A percentile compares a stretch with the other conserved stretches of the same genome.
Conservation (phyloP, 2,113 vertebrate genomes). For the Chloropsis hardwickii region DNA sequence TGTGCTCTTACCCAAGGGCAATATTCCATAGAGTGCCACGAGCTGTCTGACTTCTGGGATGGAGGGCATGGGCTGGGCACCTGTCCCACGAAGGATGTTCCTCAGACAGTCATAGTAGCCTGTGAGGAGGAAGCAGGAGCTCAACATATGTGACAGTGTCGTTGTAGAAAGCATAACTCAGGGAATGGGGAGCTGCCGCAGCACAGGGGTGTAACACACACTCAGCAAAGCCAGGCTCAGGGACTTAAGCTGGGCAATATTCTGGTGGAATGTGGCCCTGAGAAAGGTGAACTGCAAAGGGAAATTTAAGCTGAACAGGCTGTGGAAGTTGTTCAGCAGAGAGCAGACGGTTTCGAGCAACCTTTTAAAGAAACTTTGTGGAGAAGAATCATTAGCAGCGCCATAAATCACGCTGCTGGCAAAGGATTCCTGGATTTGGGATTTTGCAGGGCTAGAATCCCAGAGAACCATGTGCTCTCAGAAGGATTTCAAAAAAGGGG, state of each 20-base stretch:
- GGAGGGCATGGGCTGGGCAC: constrained; percentile 80
- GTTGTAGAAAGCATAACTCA: neutral
- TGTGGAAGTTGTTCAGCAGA: neutral
- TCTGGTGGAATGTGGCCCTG: neutral
- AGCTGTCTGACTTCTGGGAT: constrained; percentile 81
- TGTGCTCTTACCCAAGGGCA: constrained; percentile 80
- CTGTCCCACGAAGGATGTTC: constrained; percentile 57
- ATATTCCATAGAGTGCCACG: constrained; percentile 77
- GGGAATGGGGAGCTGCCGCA: neutral
- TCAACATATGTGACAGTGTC: neutral
- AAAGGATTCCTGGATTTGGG: neutral
- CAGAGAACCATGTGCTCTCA: neutral
- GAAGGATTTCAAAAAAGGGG: neutral
- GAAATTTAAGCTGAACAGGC: neutral
- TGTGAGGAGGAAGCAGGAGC: constrained; percentile 30
- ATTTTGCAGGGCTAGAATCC: neutral
- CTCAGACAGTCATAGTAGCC: constrained; percentile 81
- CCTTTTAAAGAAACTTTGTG: constrained; percentile 8
- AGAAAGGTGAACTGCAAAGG: neutral
- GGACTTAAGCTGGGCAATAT: neutral
- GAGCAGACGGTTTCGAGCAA: neutral
- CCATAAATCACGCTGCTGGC: constrained; percentile 15
- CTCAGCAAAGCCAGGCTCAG: neutral
- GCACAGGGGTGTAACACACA: accelerated
- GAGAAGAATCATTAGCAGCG: neutral